These are phyloP conservation scores for Turritopsis dohrnii DNA, from an alignment of 30 jellyfish, hydroid and myxozoan species.

Conservation along the genomic window DNA sequence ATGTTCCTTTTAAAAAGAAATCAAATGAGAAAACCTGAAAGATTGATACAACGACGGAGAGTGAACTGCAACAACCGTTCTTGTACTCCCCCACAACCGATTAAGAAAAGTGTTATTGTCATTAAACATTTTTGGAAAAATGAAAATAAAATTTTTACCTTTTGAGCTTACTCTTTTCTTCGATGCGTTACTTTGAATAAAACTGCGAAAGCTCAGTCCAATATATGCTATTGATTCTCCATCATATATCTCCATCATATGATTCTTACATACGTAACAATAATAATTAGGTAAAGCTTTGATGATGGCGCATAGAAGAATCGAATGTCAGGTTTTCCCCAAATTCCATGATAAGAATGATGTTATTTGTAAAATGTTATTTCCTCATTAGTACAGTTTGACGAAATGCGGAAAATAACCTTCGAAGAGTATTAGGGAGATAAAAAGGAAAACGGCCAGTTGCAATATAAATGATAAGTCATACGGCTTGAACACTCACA, in stretches of 20 bases:
- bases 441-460: neutral
- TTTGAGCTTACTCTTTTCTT: neutral
- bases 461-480: neutral
- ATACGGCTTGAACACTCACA: neutral
- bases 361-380: neutral
- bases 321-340: neutral
- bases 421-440: neutral
- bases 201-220: neutral
- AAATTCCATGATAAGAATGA: neutral
- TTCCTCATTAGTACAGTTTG: neutral
- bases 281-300: too few relatives aligned
- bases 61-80: neutral
- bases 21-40: neutral
- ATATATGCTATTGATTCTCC: neutral
- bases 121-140: neutral
- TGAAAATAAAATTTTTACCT: neutral
- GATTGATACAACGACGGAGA: neutral
- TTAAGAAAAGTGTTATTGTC: neutral
- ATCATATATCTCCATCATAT: neutral
- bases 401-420: neutral
- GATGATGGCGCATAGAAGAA: neutral
- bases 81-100: neutral
- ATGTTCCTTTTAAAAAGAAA: too few relatives aligned
- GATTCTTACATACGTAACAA: neutral
- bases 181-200: neutral